These are phyloP conservation scores for Otocyon megalotis DNA, from an alignment of 2,113 vertebrate genomes.

Conservation along the genomic window DNA sequence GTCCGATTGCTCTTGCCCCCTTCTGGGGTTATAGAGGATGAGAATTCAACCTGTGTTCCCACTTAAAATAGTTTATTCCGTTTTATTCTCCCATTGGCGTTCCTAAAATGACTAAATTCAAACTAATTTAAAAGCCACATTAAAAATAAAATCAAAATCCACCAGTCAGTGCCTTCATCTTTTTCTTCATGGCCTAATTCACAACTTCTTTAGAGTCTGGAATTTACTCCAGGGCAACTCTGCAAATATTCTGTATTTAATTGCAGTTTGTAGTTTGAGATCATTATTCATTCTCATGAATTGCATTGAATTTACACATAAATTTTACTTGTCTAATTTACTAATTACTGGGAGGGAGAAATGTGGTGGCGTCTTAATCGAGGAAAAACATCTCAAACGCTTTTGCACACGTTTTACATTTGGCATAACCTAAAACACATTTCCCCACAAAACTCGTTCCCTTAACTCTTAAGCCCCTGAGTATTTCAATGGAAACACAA, in stretches of 20 bases:
- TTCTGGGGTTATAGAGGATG: neutral
- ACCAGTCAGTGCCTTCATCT: conserved; percentile 58
- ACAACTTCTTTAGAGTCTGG: conserved; percentile 66
- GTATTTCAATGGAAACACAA: conserved; percentile 73
- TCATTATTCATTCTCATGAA: conserved; percentile 65
- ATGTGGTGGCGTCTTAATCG: conserved; percentile 68
- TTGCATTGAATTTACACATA: conserved; percentile 70
- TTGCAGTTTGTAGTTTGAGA: conserved; percentile 66
- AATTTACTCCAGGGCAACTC: conserved; percentile 63
- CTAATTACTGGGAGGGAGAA: conserved; percentile 72
- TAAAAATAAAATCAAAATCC: conserved; percentile 72
- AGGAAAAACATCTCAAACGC: conserved; percentile 69
- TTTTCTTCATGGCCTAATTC: conserved; percentile 74
- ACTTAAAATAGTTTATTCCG: conserved; percentile 54
- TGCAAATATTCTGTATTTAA: conserved; percentile 68
- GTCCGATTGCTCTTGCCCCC: neutral
- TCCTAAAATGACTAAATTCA: conserved; percentile 67
- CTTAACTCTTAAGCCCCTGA: conserved; percentile 77
- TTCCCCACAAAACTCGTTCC: conserved; percentile 60
- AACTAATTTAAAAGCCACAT: conserved; percentile 74
- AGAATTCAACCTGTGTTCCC: neutral
- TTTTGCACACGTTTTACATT: conserved; percentile 75
- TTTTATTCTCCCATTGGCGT: conserved; percentile 54
- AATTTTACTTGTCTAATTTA: conserved; percentile 77
- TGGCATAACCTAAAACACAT: conserved; percentile 79